A percentile compares a stretch with the other conserved stretches of the same genome.
These are phyloP conservation scores for Euwallacea fornicatus DNA, from an alignment of 1,140 invertebrate genomes.

Conservation along the genomic window DNA sequence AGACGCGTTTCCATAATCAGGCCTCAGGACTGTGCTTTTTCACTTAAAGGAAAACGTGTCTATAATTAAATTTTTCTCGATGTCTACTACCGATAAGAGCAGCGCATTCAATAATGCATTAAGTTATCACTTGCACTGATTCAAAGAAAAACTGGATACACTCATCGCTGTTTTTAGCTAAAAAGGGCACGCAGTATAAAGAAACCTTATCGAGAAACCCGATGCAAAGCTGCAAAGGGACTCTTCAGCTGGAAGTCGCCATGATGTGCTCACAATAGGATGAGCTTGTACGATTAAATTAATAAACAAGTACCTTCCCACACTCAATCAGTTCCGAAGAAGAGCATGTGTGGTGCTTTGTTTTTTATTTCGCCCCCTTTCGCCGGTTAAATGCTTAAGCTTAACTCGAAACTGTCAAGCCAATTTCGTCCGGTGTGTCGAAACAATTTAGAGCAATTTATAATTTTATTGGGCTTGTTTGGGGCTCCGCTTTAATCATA, in stretches of 20 bases:
- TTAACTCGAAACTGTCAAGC: neutral
- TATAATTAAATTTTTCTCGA: no score
- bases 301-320: neutral
- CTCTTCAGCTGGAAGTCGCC: no score
- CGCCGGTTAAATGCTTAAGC: neutral
- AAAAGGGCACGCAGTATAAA: neutral
- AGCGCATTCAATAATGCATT: no score
- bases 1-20: conserved; percentile 2
- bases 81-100: no score
- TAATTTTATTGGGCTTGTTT: conserved; percentile 1
- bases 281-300: neutral
- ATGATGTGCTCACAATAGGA: no score
- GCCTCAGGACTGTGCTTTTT: no score
- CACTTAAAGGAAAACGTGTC: no score
- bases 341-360: neutral
- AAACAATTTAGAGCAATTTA: neutral
- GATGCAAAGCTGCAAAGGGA: no score
- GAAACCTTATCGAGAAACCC: no score
- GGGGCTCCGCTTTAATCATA: neutral
- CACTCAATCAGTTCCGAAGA: neutral
- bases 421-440: neutral
- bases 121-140: conserved; percentile 1
- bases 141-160: neutral
- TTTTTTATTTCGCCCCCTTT: neutral
- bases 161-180: neutral